Conservation (phyloP, 2,888 invertebrate genomes). For the Tridacna crocea region DNA sequence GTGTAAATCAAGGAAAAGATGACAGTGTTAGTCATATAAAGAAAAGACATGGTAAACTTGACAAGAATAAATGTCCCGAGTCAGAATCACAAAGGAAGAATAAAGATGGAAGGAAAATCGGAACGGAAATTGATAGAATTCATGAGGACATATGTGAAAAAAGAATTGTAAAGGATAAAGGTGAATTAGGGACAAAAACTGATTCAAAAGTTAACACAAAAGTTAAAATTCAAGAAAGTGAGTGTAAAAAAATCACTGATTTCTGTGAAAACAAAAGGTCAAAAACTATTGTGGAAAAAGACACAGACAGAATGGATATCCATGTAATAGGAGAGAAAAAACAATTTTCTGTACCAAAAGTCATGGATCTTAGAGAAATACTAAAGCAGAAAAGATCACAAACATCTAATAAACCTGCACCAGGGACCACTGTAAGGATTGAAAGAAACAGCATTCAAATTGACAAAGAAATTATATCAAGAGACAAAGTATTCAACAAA, state of each 20-base stretch:
- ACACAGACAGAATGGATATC: background rate
- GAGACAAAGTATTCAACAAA: too few species aligned
- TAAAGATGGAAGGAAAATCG: background rate
- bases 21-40: background rate
- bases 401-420: background rate
- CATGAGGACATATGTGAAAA: background rate
- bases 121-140: background rate
- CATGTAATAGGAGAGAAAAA: background rate
- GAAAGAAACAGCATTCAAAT: background rate
- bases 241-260: too few species aligned
- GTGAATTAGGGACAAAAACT: background rate
- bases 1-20: background rate
- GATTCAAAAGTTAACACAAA: too few species aligned
- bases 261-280: too few species aligned
- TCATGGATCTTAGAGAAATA: constrained; percentile 47
- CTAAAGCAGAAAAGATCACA: constrained; percentile 31
- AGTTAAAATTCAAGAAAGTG: too few species aligned
- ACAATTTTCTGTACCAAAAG: constrained; percentile 8
- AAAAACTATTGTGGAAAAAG: background rate
- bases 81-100: background rate
- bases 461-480: background rate
- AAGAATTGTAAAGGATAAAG: background rate
- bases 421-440: background rate
- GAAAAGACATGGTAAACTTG: background rate
- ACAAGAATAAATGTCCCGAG: background rate